Evolutionary conservation across 1,140 invertebrate species (phyloP), one percentile per base, ranked within the genome.

Genomic region (Drosophila oshimai): DNA sequence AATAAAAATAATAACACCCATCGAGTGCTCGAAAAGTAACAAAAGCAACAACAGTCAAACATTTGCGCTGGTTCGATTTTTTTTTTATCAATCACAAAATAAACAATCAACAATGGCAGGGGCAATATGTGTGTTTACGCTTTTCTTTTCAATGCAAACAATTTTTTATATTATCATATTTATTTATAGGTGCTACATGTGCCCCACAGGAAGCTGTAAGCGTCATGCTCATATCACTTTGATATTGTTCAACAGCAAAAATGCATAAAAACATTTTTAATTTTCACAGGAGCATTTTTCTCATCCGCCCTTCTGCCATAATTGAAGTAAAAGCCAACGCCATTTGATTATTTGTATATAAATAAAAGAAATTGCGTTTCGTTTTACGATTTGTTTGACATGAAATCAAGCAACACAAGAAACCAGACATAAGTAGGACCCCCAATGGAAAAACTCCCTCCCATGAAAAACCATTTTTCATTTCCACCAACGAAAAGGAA

Each of bases 51-150:
- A 50, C 68, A 79, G 72, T 76, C 61, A 76, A 76, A 83, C 51
- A 74, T 68, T 57, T 60, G 44, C 31, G 3, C 12, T 13, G 9
- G 6, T 28, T 46, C 50, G n/a, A 57, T n/a, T 68, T 46, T 84
- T 86, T 86, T 46, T 84, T 81, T 81, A 86, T 86, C 79, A 84
- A 84, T 84, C 79, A 80, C 54, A 86, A 86, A 86, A 86, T 75
- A 86, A 84, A 84, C 81, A 86, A 61, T 61, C 65, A 50, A 80
- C 44, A 71, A 34, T 41, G 54, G 62, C 51, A 5, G 50, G 41
- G 60, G 24, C 34, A 44, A 37, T 42, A 64, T 72, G 69, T 64
- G 39, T 69, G 53, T 84, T 83, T 84, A 84, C 76, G 80, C 78
- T 77, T 67, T 79, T 53, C 57, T 29, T 74, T 70, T 78, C 76